Conservation (phyloP, 2,888 invertebrate genomes). For the Coelopa pilipes region DNA sequence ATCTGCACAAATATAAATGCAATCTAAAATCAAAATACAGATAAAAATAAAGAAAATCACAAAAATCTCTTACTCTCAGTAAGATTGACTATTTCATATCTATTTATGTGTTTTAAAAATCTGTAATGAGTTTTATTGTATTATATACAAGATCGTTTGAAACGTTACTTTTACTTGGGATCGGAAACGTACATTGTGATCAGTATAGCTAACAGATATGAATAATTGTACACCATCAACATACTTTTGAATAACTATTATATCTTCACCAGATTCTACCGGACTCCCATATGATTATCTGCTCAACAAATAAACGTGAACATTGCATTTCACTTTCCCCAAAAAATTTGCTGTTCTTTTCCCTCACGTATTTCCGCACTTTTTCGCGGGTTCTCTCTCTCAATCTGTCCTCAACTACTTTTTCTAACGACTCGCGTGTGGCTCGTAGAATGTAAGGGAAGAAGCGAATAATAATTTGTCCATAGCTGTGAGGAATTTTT, state of each 20-base stretch:
- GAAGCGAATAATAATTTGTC: slow-evolving; percentile 13
- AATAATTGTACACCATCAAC: too few relatives aligned
- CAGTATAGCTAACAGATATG: too few relatives aligned
- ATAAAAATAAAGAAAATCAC: slow-evolving; percentile 19
- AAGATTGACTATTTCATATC: too few relatives aligned
- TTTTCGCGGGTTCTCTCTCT: slow-evolving; percentile 12
- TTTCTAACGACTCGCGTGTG: neutral
- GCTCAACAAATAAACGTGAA: neutral
- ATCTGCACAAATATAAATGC: neutral
- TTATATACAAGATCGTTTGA: too few relatives aligned
- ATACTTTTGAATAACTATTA: too few relatives aligned
- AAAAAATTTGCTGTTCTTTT: slow-evolving; percentile 11
- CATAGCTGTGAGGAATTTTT: neutral
- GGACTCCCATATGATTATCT: too few relatives aligned
- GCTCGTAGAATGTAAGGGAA: neutral
- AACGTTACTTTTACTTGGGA: too few relatives aligned
- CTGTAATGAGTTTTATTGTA: too few relatives aligned
- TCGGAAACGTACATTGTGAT: too few relatives aligned
- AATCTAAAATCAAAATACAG: slow-evolving; percentile 26
- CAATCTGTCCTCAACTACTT: slow-evolving; percentile 10
- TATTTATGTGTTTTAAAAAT: too few relatives aligned
- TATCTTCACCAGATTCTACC: too few relatives aligned
- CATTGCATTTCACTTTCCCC: slow-evolving; percentile 42
- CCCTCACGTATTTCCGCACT: too few relatives aligned
- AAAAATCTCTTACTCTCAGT: slow-evolving; percentile 2